Conservation (phyloP, 2,113 vertebrate genomes). For the Urocynchramus pylzowi region DNA sequence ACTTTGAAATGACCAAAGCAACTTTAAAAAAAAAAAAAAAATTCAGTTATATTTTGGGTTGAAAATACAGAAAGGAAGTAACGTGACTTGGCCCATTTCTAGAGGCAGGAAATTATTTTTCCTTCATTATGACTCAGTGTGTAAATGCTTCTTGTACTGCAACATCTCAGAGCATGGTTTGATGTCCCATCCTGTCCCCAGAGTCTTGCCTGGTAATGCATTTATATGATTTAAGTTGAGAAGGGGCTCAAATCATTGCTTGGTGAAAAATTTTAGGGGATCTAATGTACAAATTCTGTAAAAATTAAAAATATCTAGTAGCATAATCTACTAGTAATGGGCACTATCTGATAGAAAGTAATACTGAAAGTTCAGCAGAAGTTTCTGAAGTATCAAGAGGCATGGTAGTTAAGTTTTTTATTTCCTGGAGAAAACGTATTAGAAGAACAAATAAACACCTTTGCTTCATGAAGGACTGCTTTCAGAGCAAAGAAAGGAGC, state of each 20-base stretch:
- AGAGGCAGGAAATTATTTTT: background rate
- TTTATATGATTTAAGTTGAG: background rate
- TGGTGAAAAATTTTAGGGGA: background rate
- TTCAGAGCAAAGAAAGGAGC: background rate
- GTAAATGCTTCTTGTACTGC: background rate
- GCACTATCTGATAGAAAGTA: background rate
- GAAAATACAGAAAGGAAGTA: background rate
- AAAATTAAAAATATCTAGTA: background rate
- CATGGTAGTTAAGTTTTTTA: background rate
- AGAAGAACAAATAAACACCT: background rate
- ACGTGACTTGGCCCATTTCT: accelerated
- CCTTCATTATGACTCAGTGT: background rate
- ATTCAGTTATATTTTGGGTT: background rate
- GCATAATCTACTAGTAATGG: background rate
- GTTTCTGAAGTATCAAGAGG: background rate
- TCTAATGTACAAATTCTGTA: background rate
- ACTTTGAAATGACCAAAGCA: background rate
- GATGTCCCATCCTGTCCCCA: background rate
- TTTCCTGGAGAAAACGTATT: background rate
- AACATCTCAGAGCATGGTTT: background rate
- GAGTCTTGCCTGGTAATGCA: background rate
- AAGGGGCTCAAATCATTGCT: background rate
- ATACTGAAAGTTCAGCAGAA: background rate
- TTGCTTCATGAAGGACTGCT: background rate
- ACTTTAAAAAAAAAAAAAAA: background rate